Evolutionary conservation across 2,113 vertebrate species (phyloP).

Genomic region (Trichomycterus rosablanca): DNA sequence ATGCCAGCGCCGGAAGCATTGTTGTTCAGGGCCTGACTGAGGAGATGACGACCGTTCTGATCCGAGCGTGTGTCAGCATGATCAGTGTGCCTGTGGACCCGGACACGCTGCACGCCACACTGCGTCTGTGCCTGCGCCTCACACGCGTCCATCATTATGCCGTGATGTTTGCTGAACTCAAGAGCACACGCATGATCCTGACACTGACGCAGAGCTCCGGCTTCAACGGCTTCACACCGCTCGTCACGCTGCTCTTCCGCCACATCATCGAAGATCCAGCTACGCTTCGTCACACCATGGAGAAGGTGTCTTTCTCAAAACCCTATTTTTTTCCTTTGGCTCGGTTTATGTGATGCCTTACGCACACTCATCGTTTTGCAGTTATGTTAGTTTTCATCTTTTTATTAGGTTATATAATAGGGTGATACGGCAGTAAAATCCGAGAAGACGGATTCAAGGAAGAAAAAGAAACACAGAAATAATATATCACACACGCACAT

Average conservation of each 20-base stretch:
- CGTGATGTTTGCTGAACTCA: conserved; percentile 92
- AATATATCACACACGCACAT: no score
- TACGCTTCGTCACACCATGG: conserved; percentile 89
- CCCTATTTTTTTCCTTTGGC: no score
- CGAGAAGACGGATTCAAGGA: no score
- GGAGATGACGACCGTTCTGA: conserved; percentile 87
- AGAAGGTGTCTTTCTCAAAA: conserved; percentile 70
- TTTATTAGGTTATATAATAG: no score
- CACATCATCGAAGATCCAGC: conserved; percentile 92
- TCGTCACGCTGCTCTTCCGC: conserved; percentile 87
- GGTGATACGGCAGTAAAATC: no score
- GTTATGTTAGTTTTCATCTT: background rate
- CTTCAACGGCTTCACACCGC: conserved; percentile 89
- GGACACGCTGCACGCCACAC: conserved; percentile 87
- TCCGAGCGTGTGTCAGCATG: conserved; percentile 91
- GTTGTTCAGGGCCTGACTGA: conserved; percentile 83
- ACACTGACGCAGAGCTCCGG: conserved; percentile 85
- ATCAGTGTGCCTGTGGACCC: conserved; percentile 90
- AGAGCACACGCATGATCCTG: conserved; percentile 89
- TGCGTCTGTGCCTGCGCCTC: conserved; percentile 85
- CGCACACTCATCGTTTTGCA: background rate
- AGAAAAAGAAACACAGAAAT: no score
- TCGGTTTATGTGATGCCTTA: background rate
- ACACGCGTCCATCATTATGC: conserved; percentile 87
- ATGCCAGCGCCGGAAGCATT: conserved; percentile 61